Evolutionary conservation across 2,797 vertebrate genomes (phyloP).

Genomic region (Dromococcyx pavoninus): DNA sequence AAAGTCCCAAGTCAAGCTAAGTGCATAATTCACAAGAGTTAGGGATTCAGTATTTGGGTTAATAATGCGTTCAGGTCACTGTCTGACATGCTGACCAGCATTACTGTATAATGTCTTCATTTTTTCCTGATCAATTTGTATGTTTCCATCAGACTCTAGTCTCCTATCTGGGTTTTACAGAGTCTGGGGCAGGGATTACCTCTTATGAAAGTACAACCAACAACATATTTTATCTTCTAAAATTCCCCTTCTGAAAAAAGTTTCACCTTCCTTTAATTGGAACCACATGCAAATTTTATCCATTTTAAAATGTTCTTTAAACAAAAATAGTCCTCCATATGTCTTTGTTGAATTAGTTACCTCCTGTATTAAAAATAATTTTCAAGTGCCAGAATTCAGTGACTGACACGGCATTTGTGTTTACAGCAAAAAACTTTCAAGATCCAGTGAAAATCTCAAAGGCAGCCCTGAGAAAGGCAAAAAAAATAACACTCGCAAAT

Average conservation of each 20-base stretch:
- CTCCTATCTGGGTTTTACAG: neutral
- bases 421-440: neutral
- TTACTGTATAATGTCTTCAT: neutral
- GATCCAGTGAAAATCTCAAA: neutral
- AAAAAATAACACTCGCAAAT: neutral
- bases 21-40: neutral
- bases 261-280: neutral
- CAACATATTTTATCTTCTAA: neutral
- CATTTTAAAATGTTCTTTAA: neutral
- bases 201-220: neutral
- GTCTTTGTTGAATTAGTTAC: neutral
- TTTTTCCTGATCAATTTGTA: rapidly evolving
- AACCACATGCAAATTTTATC: neutral
- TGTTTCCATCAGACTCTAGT: neutral
- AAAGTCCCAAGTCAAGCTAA: neutral
- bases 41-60: neutral
- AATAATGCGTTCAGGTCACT: neutral
- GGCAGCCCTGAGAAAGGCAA: neutral
- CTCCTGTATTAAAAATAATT: neutral
- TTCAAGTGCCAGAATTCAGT: neutral
- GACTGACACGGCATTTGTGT: neutral
- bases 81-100: neutral
- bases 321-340: neutral
- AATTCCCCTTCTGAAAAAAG: neutral
- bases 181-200: neutral